Evolutionary conservation across 2,113 vertebrate species (phyloP).

Genomic region (Balaenoptera acutorostrata): DNA sequence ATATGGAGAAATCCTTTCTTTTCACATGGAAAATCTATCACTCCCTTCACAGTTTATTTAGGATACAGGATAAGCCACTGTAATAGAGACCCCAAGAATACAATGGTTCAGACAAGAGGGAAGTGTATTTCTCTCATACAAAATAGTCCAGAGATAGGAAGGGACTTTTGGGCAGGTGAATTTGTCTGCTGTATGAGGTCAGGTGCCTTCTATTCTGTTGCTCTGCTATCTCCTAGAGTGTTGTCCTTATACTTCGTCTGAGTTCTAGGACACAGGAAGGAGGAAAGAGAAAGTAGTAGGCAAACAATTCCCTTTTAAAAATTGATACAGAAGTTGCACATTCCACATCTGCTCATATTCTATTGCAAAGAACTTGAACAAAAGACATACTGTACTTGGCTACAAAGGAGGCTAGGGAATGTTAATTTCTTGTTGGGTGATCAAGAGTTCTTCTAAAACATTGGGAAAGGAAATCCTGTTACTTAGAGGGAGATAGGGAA

Average conservation of each 20-base stretch:
- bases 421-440: not conserved
- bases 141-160: not conserved
- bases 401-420: not conserved
- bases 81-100: not conserved
- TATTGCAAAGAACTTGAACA: not conserved
- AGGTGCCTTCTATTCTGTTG: not conserved
- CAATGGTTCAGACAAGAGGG: not conserved
- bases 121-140: not conserved
- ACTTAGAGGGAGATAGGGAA: not conserved
- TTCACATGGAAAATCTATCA: not conserved
- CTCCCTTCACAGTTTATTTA: not conserved
- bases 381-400: not conserved
- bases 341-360: not conserved
- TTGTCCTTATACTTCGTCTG: not conserved
- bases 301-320: not conserved
- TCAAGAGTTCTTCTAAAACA: not conserved
- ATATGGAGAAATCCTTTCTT: not conserved
- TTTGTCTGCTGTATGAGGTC: not conserved
- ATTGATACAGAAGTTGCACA: not conserved
- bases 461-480: not conserved
- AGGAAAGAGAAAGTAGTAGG: not conserved
- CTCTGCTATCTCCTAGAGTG: not conserved
- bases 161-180: not conserved
- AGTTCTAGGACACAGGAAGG: not conserved
- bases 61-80: not conserved